These are phyloP conservation scores for Dryas iulia DNA, from an alignment of 1,140 invertebrate species.

Conservation along the genomic window DNA sequence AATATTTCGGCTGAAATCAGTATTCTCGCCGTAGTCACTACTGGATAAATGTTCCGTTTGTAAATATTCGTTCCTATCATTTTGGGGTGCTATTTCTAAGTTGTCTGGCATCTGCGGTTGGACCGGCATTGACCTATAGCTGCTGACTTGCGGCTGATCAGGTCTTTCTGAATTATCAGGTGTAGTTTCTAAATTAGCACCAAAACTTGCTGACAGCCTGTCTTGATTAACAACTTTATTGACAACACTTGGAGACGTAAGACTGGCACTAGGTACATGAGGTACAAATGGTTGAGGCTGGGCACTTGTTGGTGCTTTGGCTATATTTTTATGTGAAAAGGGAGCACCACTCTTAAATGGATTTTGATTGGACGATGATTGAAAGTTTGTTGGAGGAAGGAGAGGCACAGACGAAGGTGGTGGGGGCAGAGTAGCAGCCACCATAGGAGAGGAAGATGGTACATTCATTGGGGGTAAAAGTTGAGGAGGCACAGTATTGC, in stretches of 20 bases:
- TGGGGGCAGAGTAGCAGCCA: slow-evolving; percentile 25
- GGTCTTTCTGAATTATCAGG: slow-evolving; percentile 84
- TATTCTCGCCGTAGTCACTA: slow-evolving; percentile 76
- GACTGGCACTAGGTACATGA: slow-evolving; percentile 37
- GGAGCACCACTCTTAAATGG: slow-evolving; percentile 66
- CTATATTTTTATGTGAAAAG: slow-evolving; percentile 64
- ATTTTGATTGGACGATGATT: slow-evolving; percentile 52
- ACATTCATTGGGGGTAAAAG: slow-evolving; percentile 42
- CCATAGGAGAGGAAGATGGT: slow-evolving; percentile 29
- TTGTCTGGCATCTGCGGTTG: slow-evolving; percentile 76
- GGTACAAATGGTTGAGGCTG: slow-evolving; percentile 44
- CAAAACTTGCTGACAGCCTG: slow-evolving; percentile 54
- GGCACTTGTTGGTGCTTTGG: slow-evolving; percentile 36
- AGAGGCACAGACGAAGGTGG: slow-evolving; percentile 24
- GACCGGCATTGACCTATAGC: slow-evolving; percentile 49
- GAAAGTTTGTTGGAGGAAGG: slow-evolving; percentile 46
- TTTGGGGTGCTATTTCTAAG: slow-evolving; percentile 82
- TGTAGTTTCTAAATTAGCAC: slow-evolving; percentile 82
- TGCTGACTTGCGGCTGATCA: slow-evolving; percentile 68
- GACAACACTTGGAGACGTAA: slow-evolving; percentile 53
- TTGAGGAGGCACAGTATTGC: slow-evolving; percentile 18
- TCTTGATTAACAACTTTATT: slow-evolving; percentile 56
- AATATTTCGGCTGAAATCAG: slow-evolving; percentile 70
- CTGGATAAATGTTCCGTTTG: slow-evolving; percentile 86
- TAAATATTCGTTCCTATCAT: slow-evolving; percentile 86